These are phyloP conservation scores for Piscicola geometra DNA, from an alignment of 2,888 invertebrate genomes.

Conservation along the genomic window DNA sequence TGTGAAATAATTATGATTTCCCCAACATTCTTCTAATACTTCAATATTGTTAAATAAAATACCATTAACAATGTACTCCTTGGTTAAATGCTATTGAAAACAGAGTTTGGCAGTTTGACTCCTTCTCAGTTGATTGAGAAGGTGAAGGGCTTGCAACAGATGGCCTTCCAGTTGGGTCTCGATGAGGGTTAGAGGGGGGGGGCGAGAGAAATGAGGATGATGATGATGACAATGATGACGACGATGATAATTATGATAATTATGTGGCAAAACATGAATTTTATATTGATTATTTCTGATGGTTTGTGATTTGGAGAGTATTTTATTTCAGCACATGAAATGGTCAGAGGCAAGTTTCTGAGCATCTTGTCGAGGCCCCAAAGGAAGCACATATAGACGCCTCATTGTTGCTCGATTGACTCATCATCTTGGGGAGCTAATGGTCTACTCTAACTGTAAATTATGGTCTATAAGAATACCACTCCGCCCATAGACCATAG, in stretches of 20 bases:
- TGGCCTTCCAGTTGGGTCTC: slow-evolving; percentile 85
- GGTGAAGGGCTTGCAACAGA: slow-evolving; percentile 86
- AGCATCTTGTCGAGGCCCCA: slow-evolving; percentile 64
- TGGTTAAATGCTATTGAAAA: too few relatives aligned
- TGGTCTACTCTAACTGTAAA: too few relatives aligned
- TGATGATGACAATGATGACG: background rate
- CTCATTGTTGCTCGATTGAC: too few relatives aligned
- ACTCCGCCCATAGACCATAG: too few relatives aligned
- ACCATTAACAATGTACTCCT: too few relatives aligned
- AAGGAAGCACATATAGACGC: too few relatives aligned
- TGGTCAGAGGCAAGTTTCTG: slow-evolving; percentile 89
- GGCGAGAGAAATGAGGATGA: background rate
- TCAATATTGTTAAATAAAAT: too few relatives aligned
- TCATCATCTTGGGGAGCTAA: too few relatives aligned
- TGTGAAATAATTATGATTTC: too few relatives aligned
- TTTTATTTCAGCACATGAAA: slow-evolving; percentile 75
- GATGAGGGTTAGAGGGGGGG: slow-evolving; percentile 64
- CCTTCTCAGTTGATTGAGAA: slow-evolving; percentile 81
- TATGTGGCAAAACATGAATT: background rate
- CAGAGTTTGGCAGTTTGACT: slow-evolving; percentile 61
- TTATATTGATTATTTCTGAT: slow-evolving; percentile 33
- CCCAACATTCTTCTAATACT: too few relatives aligned
- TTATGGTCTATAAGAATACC: too few relatives aligned
- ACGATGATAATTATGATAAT: background rate
- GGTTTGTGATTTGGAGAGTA: too few relatives aligned